Evolutionary conservation across 2,888 invertebrate genomes (phyloP).

Genomic region (Spilosoma lubricipeda): DNA sequence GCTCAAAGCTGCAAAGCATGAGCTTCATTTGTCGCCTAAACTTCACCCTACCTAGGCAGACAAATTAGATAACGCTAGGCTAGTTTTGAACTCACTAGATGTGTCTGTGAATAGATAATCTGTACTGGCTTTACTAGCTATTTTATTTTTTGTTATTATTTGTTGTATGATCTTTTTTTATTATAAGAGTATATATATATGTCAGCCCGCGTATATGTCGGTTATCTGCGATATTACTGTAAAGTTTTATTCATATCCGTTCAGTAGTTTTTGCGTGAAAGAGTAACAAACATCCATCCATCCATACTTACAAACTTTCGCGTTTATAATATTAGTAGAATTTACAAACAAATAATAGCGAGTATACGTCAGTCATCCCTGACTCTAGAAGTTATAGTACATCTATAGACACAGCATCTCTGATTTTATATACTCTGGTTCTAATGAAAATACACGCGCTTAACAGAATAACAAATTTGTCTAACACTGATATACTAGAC

Average conservation of each 20-base stretch:
- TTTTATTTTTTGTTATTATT: too few species aligned
- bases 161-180: too few species aligned
- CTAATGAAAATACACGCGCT: slow-evolving; percentile 66
- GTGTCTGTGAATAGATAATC: background rate
- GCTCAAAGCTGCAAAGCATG: slow-evolving; percentile 66
- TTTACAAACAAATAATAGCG: too few species aligned
- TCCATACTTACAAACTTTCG: too few species aligned
- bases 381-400: background rate
- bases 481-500: slow-evolving; percentile 31
- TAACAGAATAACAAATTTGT: slow-evolving; percentile 66
- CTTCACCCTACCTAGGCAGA: slow-evolving; percentile 60
- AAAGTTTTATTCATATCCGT: too few species aligned
- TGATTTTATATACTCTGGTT: slow-evolving; percentile 44
- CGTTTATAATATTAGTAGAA: too few species aligned
- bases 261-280: too few species aligned
- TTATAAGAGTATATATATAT: too few species aligned
- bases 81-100: slow-evolving; percentile 57
- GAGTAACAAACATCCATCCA: too few species aligned
- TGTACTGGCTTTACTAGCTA: background rate
- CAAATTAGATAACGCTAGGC: slow-evolving; percentile 54
- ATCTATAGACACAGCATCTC: slow-evolving; percentile 47
- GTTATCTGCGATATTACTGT: too few species aligned
- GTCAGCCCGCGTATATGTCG: too few species aligned
- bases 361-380: too few species aligned
- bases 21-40: slow-evolving; percentile 70